Percentiles rank a stretch among this genome's conserved stretches.
phyloP scores from a whole-genome alignment of 2,888 invertebrate genomes.

The Xylota sylvarum region DNA sequence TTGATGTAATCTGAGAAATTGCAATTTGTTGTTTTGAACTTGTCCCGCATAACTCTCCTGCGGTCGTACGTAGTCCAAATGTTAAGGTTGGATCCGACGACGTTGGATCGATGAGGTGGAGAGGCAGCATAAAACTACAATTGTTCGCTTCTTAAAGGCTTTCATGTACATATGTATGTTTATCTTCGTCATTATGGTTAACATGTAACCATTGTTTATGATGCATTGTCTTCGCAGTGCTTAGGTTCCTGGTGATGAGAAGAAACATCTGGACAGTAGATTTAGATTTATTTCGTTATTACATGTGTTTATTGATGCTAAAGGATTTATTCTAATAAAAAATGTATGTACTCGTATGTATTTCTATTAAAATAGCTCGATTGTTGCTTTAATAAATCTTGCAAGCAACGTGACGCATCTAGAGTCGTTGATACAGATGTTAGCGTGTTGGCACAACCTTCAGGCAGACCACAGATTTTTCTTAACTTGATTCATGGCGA shows the following conservation, averaged over 20 bases:
- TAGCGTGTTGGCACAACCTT: slow-evolving; percentile 41
- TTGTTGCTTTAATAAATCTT: slow-evolving; percentile 32
- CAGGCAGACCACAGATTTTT: slow-evolving; percentile 57
- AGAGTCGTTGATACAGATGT: background rate
- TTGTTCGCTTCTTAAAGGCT: slow-evolving; percentile 45
- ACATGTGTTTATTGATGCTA: slow-evolving; percentile 59
- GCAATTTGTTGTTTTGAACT: slow-evolving; percentile 69
- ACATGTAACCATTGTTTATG: slow-evolving; percentile 70
- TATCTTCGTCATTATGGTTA: slow-evolving; percentile 70
- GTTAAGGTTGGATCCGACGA: slow-evolving; percentile 38
- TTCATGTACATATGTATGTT: slow-evolving; percentile 52
- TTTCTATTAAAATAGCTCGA: slow-evolving; percentile 26
- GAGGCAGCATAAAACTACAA: slow-evolving; percentile 50
- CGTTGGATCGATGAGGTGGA: slow-evolving; percentile 12
- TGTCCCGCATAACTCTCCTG: slow-evolving; percentile 62
- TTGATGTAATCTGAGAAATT: slow-evolving; percentile 59
- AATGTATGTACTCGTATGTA: too few relatives aligned
- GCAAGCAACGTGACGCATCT: slow-evolving; percentile 17
- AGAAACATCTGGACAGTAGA: slow-evolving; percentile 59
- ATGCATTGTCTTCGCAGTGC: slow-evolving; percentile 60
- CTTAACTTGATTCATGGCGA: background rate
- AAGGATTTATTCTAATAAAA: slow-evolving; percentile 46
- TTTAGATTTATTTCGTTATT: slow-evolving; percentile 59
- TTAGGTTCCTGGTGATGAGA: slow-evolving; percentile 42
- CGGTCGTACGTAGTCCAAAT: slow-evolving; percentile 47